Evolutionary conservation across 1,140 invertebrate genomes (phyloP).

Genomic region (Heliothis subflexa): DNA sequence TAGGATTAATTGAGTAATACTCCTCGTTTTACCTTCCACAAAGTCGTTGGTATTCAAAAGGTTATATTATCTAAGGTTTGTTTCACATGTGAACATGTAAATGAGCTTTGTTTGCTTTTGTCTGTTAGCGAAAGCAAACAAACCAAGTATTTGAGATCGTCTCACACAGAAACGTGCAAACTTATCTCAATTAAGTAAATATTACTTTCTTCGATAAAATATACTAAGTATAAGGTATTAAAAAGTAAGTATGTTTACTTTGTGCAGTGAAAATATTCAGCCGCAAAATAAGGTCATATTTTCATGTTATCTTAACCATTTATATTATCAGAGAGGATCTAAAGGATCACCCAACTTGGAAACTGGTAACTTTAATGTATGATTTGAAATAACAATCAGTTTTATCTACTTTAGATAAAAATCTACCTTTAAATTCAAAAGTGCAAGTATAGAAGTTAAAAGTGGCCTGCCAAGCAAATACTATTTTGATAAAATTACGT

Average conservation of each 20-base stretch:
- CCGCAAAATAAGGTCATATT: constrained; percentile 2
- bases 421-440: background rate
- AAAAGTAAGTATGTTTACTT: too few species aligned
- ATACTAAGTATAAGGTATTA: too few species aligned
- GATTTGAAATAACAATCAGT: background rate
- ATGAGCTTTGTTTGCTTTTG: too few species aligned
- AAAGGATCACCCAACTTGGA: background rate
- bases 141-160: background rate
- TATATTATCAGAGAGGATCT: background rate
- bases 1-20: too few species aligned
- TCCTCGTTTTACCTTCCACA: too few species aligned
- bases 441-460: background rate
- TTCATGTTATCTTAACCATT: background rate
- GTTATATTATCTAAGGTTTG: too few species aligned
- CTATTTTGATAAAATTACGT: constrained; percentile 33
- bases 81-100: too few species aligned
- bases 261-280: background rate
- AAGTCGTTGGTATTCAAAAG: too few species aligned
- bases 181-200: background rate
- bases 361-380: background rate
- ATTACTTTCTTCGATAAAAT: background rate
- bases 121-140: too few species aligned
- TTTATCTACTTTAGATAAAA: background rate
- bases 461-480: background rate
- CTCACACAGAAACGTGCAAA: background rate